Conservation (phyloP, 2,888 invertebrate species). For the Lysandra coridon region DNA sequence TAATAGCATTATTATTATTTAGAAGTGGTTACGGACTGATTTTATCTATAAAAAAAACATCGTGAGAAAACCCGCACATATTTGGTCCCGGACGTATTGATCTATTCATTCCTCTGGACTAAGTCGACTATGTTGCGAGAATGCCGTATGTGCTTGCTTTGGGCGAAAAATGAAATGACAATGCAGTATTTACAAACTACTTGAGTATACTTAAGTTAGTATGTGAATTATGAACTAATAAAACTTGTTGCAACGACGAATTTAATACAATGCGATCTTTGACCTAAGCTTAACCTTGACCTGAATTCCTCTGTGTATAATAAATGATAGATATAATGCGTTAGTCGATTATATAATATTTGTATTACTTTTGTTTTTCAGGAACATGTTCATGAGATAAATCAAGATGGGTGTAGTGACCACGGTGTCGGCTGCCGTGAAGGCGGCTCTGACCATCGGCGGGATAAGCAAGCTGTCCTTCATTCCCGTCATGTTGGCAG, state of each 20-base stretch:
- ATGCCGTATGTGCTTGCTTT: too few species aligned
- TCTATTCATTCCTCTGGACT: too few species aligned
- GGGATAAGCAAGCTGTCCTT: constrained; percentile 87
- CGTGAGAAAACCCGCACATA: too few species aligned
- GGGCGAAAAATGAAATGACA: background rate
- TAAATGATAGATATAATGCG: background rate
- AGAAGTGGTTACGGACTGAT: background rate
- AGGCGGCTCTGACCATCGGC: constrained; percentile 84
- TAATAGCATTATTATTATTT: background rate
- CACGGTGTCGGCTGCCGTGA: constrained; percentile 83
- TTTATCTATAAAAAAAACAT: background rate
- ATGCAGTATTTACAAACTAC: background rate
- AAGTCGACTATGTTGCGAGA: too few species aligned
- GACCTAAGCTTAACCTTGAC: background rate
- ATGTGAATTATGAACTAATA: background rate
- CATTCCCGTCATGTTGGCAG: constrained; percentile 87
- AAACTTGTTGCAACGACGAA: background rate
- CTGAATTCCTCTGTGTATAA: background rate
- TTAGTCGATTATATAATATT: background rate
- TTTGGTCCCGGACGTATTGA: too few species aligned
- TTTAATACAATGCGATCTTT: background rate
- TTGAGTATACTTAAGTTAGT: background rate
- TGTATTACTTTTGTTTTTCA: constrained; percentile 3
- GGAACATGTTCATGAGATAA: constrained; percentile 42
- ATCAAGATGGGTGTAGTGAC: constrained; percentile 63